A percentile compares a stretch with the other conserved stretches of the same genome.
Evolutionary conservation across 2,113 vertebrate species (phyloP).

Genomic region (Lophotis ruficrista): DNA sequence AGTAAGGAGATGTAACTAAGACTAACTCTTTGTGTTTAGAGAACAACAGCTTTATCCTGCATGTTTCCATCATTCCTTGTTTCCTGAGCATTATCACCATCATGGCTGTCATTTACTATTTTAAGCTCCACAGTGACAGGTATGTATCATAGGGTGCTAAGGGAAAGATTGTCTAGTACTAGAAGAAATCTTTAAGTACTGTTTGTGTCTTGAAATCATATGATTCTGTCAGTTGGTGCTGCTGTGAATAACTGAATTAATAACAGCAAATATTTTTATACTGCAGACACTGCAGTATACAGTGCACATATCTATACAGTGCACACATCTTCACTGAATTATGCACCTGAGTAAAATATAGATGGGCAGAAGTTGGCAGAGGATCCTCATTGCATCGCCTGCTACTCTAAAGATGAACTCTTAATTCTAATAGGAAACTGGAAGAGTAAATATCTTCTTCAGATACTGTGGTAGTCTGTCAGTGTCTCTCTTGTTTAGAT

Average conservation of each 20-base stretch:
- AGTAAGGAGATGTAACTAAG: neutral
- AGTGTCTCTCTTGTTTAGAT: neutral
- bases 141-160: conserved; percentile 18
- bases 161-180: neutral
- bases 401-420: neutral
- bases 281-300: neutral
- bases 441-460: neutral
- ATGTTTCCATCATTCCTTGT: neutral
- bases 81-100: conserved; percentile 24
- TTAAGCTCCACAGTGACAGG: conserved; percentile 33
- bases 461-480: neutral
- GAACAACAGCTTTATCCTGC: rapidly evolving
- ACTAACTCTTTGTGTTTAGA: conserved; percentile 36
- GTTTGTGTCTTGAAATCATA: neutral
- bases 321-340: neutral
- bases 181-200: neutral
- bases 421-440: neutral
- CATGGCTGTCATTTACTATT: neutral
- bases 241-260: neutral
- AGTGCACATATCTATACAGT: neutral
- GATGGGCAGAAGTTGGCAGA: neutral
- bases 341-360: neutral
- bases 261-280: neutral
- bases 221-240: neutral
- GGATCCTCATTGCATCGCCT: neutral